Evolutionary conservation across 2,888 invertebrate species (phyloP), one percentile per base, ranked within the genome.

Genomic region (Malthinus seriepunctatus): DNA sequence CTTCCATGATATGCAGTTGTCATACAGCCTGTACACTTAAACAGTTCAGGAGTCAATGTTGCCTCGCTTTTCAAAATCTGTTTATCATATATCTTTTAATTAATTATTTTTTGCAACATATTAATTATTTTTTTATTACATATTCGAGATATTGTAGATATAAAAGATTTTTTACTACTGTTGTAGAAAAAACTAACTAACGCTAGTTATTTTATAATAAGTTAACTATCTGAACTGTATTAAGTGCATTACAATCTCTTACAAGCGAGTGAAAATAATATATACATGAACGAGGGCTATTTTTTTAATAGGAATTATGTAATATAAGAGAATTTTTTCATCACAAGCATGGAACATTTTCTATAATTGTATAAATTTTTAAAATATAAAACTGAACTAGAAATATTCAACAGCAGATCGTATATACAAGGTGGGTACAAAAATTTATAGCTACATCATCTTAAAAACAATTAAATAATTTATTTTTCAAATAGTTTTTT

Each of bases 1-100:
- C 73, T 73, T 71, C 72, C 73, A 70, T 76, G 76, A 76, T 77
- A 77, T 77, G 76, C 74, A 73, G 70, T 74, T 68, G 70, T 69
- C 66, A 67, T 61, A 63, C 64, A 56, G 66, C 51, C 56, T 63
- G 47, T 65, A 64, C 66, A 67, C 60, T 61, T 62, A 64, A 63
- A 66, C 69, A 67, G 65, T 63, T 68, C 68, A 64, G 61, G 54
- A 66, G 50, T 55, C 32, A 35, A 37, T 39, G 23, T 23, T 23
- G 23, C 23, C 23, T 23, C 23, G 5, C 23, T 23, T 23, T 23
- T 23, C 23, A 23, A 23, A 23, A 23, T 23, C 23, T 45, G 45
- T 45, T 31, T 15, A 31, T 11, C 32, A 8, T 32, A 14, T 31
- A 45, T 32, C 31, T 15, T 42, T 42, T 7, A 42, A 42, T 42